Conservation (phyloP, 2,797 vertebrate genomes). For the Amazona ochrocephala region DNA sequence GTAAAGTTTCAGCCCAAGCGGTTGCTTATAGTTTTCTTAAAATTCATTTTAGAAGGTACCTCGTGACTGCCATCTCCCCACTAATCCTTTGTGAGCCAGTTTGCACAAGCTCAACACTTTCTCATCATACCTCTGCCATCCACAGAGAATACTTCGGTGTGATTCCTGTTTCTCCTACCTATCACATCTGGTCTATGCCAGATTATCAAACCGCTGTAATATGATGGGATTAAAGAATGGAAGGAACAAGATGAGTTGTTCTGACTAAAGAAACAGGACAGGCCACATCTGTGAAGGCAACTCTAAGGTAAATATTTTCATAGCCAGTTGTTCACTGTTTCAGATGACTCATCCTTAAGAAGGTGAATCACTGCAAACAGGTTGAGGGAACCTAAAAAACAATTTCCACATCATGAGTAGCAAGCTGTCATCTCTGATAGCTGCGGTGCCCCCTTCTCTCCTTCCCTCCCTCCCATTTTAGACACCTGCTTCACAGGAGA, state of each 20-base stretch:
- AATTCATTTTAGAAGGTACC: neutral
- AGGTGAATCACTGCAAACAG: neutral
- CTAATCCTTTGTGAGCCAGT: neutral
- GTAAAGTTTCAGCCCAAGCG: neutral
- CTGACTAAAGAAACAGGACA: neutral
- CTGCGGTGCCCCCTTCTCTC: neutral
- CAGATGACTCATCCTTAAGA: neutral
- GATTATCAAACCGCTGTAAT: neutral
- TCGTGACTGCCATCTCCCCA: neutral
- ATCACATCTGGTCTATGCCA: neutral
- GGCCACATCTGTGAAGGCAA: neutral
- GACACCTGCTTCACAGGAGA: neutral
- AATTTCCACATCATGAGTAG: neutral
- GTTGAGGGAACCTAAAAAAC: neutral
- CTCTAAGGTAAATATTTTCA: neutral
- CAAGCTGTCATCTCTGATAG: neutral
- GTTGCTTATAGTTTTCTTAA: neutral
- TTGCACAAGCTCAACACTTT: neutral
- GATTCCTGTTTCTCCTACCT: neutral
- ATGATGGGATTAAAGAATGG: neutral
- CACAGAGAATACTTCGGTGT: neutral
- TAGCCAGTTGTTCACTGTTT: neutral
- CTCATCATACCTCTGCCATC: neutral
- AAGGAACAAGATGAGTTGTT: neutral
- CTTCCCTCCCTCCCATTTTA: neutral